phyloP scores from a whole-genome alignment of 2,888 invertebrate genomes.

The Abrostola triplasia region DNA sequence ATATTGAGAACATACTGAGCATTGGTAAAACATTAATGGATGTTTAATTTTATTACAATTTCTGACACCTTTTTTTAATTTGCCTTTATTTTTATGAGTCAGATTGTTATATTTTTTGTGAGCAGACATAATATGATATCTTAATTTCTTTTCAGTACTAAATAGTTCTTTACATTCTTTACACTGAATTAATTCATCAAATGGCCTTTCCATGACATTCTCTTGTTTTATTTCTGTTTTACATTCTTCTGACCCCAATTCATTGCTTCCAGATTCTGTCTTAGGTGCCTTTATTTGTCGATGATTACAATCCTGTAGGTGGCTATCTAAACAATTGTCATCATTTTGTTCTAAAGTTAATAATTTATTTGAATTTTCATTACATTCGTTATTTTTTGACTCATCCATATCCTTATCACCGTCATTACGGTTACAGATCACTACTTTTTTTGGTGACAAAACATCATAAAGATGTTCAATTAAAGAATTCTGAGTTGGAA shows the following conservation, averaged over 20 bases:
- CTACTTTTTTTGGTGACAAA: slow-evolving; percentile 59
- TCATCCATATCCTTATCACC: neutral
- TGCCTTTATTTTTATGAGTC: slow-evolving; percentile 1
- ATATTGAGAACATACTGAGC: slow-evolving; percentile 63
- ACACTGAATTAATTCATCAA: slow-evolving; percentile 12
- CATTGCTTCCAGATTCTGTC: neutral
- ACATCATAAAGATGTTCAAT: slow-evolving; percentile 77
- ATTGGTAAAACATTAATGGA: slow-evolving; percentile 45
- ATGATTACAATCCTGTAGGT: neutral
- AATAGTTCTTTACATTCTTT: slow-evolving; percentile 10
- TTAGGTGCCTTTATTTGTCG: neutral
- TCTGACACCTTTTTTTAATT: neutral
- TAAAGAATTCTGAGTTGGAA: slow-evolving; percentile 65
- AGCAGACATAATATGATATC: slow-evolving; percentile 10
- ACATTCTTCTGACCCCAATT: neutral
- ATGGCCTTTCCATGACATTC: neutral
- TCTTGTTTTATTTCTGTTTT: slow-evolving; percentile 9
- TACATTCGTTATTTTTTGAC: neutral
- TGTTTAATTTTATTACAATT: slow-evolving; percentile 10
- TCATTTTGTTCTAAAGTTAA: neutral
- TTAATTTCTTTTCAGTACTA: slow-evolving; percentile 4
- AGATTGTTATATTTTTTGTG: slow-evolving; percentile 1
- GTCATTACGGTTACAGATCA: slow-evolving; percentile 2
- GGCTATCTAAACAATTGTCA: slow-evolving; percentile 6
- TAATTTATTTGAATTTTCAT: neutral